Base-by-base conservation (phyloP, 37 sponge, comb jelly and placozoan species). In the Crambe crambe region DNA sequence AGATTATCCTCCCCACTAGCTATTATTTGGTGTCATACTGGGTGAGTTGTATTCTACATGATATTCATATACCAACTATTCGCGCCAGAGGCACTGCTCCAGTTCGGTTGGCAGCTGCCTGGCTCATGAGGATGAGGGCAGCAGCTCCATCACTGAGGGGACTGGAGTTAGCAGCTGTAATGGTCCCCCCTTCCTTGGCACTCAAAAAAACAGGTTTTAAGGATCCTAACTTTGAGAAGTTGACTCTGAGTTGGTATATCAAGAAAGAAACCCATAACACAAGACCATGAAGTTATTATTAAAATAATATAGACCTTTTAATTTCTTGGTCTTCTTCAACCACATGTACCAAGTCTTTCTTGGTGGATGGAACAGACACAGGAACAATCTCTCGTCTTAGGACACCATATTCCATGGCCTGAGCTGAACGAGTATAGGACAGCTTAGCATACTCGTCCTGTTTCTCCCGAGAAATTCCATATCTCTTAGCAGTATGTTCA, bases 101-200 rank as follows among this genome's bases (percentile, higher is more conserved):
- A 20, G 62, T 43, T 23, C 54, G 72, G 60, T 66, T 34, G 25
- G 85, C 92, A 31, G 86, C 89, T 18, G 63, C 74, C 40, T 70
- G 74, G 29, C 91, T 86, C 98, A 98, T 92, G n/a, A 98, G 94
- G 10, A 98, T 94, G 73, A 85, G 81, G 12, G 98, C 98, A 63
- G 94, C 95, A 41, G 96, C 98, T 26, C 95, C 98, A 71, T 98
- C 98, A 56, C 90, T 95, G 63, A 98, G 89, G 9, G 89, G 93
- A 59, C 94, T 90, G 60, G 96, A 91, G 80, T 98, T 98, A 51
- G 98, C 98, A 12, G 98, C 95, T 22, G 98, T 98, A 35, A 98
- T 81, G 0, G 95, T 98, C 0, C 98, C 98, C 2, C 86, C 83
- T 6, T 80, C 77, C 35, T 62, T 79, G 44, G 89, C 89, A 58